A percentile compares a stretch with the other conserved stretches of the same genome.
Conservation (phyloP, 2,888 invertebrate species). For the Alloplasta piceator region DNA sequence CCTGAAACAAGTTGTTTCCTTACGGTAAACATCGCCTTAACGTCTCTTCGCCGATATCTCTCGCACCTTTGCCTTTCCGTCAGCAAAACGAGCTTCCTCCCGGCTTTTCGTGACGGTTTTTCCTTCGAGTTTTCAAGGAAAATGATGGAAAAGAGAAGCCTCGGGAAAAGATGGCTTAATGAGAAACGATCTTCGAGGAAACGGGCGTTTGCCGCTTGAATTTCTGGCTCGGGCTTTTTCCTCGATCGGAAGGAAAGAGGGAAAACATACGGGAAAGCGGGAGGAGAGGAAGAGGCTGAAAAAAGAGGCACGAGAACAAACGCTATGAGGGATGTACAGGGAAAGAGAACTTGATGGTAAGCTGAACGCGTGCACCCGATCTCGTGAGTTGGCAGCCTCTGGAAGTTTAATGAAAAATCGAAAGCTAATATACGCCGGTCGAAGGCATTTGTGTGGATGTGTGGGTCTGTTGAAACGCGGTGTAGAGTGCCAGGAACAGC, state of each 20-base stretch:
- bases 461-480: constrained; percentile 10
- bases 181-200: constrained; percentile 31
- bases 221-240: constrained; percentile 22
- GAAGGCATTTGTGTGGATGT: constrained; percentile 34
- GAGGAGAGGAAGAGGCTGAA: not conserved
- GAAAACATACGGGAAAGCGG: constrained; percentile 18
- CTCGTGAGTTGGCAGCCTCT: constrained; percentile 63
- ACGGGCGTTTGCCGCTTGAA: constrained; percentile 1
- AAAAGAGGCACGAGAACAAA: no score
- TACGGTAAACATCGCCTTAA: constrained; percentile 23
- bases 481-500: constrained; percentile 56
- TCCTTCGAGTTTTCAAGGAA: not conserved
- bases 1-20: constrained; percentile 59
- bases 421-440: constrained; percentile 67
- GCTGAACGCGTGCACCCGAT: constrained; percentile 34
- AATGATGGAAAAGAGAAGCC: not conserved
- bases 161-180: constrained; percentile 17
- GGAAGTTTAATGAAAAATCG: constrained; percentile 71
- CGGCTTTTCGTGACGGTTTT: constrained; percentile 32
- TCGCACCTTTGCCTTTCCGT: not conserved
- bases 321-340: not conserved
- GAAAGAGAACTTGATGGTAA: constrained; percentile 51
- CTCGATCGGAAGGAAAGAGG: constrained; percentile 36
- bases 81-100: constrained; percentile 22
- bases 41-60: constrained; percentile 21